Conservation (phyloP, 64 coral and sea anemone species). For the Stylophora pistillata region DNA sequence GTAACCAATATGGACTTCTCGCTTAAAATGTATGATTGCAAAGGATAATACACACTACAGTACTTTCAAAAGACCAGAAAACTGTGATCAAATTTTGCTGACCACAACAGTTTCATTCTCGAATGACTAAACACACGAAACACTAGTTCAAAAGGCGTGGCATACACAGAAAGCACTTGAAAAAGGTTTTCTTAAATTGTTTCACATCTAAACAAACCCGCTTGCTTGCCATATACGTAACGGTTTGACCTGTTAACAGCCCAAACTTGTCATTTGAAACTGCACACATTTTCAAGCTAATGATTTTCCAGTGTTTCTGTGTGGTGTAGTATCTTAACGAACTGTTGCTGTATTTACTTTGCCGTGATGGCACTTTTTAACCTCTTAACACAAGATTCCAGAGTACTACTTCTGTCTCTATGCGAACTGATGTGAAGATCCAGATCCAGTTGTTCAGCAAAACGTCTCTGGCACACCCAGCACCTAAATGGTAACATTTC, state of each 20-base stretch:
- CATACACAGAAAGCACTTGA: too few relatives aligned
- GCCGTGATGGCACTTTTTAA: conserved; percentile 13
- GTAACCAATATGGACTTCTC: too few relatives aligned
- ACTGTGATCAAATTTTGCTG: too few relatives aligned
- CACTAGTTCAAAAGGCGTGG: too few relatives aligned
- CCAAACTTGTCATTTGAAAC: background rate
- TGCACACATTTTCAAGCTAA: background rate
- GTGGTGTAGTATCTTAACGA: background rate
- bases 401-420: conserved; percentile 27
- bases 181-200: too few relatives aligned
- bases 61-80: too few relatives aligned
- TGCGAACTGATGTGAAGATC: conserved; percentile 43
- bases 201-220: background rate
- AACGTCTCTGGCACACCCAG: conserved; percentile 30
- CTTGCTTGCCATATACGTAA: background rate
- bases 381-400: conserved; percentile 37
- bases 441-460: background rate
- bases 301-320: background rate
- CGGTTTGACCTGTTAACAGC: background rate
- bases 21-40: too few relatives aligned
- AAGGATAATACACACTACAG: too few relatives aligned
- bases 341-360: background rate
- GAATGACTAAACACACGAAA: too few relatives aligned
- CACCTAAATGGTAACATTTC: conserved; percentile 16
- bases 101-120: too few relatives aligned